Evolutionary conservation across 2,797 vertebrate species (phyloP).

Genomic region (Vultur gryphus): DNA sequence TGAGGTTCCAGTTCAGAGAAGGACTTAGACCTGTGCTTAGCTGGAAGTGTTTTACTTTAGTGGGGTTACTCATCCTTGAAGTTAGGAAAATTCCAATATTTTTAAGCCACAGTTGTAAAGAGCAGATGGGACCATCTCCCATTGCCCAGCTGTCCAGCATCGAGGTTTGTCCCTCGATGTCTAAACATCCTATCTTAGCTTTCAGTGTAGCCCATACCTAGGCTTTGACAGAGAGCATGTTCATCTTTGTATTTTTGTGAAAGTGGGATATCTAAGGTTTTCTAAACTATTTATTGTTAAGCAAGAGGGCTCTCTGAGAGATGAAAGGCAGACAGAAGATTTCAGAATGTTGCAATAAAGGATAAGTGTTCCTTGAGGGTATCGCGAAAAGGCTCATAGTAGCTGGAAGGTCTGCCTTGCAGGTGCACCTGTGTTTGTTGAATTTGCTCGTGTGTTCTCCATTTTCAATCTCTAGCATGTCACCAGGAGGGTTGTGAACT

Average conservation of each 20-base stretch:
- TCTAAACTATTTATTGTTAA: not conserved
- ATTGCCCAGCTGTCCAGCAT: not conserved
- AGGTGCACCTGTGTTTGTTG: not conserved
- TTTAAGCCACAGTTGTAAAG: not conserved
- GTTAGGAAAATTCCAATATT: not conserved
- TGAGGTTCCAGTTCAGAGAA: not conserved
- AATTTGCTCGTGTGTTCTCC: not conserved
- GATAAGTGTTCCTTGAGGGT: not conserved
- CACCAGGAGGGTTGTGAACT: not conserved
- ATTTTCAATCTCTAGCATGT: not conserved
- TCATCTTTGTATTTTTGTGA: not conserved
- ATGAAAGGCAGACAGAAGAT: not conserved
- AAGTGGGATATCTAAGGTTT: not conserved
- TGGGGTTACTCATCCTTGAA: not conserved
- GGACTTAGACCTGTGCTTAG: not conserved
- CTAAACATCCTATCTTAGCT: not conserved
- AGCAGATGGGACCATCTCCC: not conserved
- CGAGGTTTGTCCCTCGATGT: not conserved
- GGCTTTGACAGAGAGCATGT: not conserved
- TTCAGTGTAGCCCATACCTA: not conserved
- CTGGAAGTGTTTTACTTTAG: not conserved
- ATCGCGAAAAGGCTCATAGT: not conserved
- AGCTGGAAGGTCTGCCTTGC: not conserved
- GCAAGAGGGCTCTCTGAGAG: not conserved
- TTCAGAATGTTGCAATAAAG: not conserved